A percentile compares a stretch with the other conserved stretches of the same genome.
Conservation (phyloP, 2,888 invertebrate genomes). For the Lasioglossum zephyrum region DNA sequence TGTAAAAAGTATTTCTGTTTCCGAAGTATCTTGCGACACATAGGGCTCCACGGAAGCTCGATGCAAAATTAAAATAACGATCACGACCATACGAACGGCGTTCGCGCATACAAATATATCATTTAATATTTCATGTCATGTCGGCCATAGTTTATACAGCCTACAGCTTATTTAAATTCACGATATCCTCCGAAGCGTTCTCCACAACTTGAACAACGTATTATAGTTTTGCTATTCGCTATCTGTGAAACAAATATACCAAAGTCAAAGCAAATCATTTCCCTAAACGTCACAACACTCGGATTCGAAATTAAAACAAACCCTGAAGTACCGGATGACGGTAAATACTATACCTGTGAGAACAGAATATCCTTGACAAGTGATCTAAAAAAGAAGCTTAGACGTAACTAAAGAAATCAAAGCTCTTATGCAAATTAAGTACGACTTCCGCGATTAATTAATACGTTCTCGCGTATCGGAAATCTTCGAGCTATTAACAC, state of each 20-base stretch:
- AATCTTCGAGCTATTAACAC: neutral
- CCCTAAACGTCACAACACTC: neutral
- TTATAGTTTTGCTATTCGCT: neutral
- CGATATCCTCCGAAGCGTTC: neutral
- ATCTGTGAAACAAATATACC: neutral
- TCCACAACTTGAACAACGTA: constrained; percentile 9
- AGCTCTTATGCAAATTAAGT: neutral
- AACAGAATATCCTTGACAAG: neutral
- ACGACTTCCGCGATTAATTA: neutral
- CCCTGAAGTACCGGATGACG: neutral
- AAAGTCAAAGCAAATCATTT: neutral
- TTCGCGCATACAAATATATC: constrained; percentile 41
- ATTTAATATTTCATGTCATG: constrained; percentile 44
- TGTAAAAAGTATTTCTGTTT: neutral
- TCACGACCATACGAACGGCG: constrained; percentile 28
- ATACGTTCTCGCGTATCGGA: neutral
- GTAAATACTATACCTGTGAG: neutral
- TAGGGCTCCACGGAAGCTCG: neutral
- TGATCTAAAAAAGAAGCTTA: constrained; percentile 18
- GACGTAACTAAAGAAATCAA: neutral
- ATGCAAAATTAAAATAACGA: constrained; percentile 31
- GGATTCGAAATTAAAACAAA: neutral
- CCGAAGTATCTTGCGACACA: neutral
- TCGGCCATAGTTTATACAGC: constrained; percentile 26
- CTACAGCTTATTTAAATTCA: constrained; percentile 40